These are phyloP conservation scores for Stichopus horrens DNA, from an alignment of 53 echinoderm and acorn worm species.

Conservation along the genomic window DNA sequence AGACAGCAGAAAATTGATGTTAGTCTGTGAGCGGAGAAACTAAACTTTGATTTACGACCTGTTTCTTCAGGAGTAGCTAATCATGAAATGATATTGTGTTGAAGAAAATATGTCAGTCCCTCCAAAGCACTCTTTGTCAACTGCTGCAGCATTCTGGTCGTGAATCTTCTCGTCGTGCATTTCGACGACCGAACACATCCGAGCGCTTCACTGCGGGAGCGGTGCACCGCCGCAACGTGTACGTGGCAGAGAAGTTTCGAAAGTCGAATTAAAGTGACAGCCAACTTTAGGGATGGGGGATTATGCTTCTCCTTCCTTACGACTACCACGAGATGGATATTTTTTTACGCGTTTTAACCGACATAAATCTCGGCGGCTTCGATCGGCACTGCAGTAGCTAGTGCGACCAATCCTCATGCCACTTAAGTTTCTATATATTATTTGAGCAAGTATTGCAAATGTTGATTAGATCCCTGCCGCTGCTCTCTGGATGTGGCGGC, in stretches of 20 bases:
- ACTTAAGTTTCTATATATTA: slow-evolving; percentile 40
- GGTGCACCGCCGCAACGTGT: no score
- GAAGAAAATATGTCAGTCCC: background rate
- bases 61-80: background rate
- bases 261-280: no score
- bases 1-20: background rate
- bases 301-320: background rate
- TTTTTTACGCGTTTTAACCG: slow-evolving; percentile 1
- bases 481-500: slow-evolving; percentile 6
- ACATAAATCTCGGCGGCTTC: slow-evolving; percentile 18
- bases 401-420: background rate
- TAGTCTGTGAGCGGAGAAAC: background rate
- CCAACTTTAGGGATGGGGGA: no score
- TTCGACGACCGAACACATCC: background rate
- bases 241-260: no score
- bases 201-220: background rate
- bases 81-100: slow-evolving; percentile 1
- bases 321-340: slow-evolving; percentile 27
- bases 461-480: slow-evolving; percentile 26
- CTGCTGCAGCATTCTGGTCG: background rate
- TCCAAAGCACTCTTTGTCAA: background rate
- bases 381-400: background rate
- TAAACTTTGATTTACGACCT: background rate
- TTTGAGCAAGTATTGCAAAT: slow-evolving; percentile 37
- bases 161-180: background rate